Base-by-base conservation (phyloP, 1,140 invertebrate genomes). In the Ericerus pela region DNA sequence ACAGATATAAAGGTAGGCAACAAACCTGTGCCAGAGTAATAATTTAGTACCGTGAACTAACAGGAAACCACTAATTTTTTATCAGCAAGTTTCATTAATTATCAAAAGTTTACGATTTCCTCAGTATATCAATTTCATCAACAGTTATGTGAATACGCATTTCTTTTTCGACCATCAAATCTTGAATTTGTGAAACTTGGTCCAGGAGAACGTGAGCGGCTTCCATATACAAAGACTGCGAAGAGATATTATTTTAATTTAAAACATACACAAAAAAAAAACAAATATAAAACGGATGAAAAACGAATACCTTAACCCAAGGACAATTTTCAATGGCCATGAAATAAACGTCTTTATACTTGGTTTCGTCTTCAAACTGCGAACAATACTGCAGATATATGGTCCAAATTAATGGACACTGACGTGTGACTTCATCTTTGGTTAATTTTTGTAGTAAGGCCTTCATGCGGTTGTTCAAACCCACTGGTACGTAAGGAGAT, bases 161-260 rank as follows among this genome's bases (percentile, higher is more conserved):
- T 64, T 81, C 77, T 66, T 84, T 84, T 62, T 83, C 81, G 4
- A 77, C 74, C 55, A 84, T 74, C 0, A 84, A 66, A 65, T 84
- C 81, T 64, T 82, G 79, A 56, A 84, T 72, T 65, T 80, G 75
- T 0, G 73, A n/a, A 14, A 75, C 54, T 56, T 72, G 62, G 66
- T 73, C 71, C 11, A 73, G 74, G 6, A 74, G 65, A 33, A 74
- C 59, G 63, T 73, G 69, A 16, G 70, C 72, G 26, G 70, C 69
- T 62, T 73, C 71, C 55, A 75, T 67, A 56, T 78, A 77, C 6
- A 78, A 60, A 4, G 70, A 66, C 70, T 75, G 57, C 8, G n/a
- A 33, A 33, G 30, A 8, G 30, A 33, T 33, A 10, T 33, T 33
- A 33, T 10, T 33, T 33, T n/a, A 33, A 33, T 10, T n/a, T 33